Conservation (phyloP, 2,888 invertebrate species). For the Tachina lurida region DNA sequence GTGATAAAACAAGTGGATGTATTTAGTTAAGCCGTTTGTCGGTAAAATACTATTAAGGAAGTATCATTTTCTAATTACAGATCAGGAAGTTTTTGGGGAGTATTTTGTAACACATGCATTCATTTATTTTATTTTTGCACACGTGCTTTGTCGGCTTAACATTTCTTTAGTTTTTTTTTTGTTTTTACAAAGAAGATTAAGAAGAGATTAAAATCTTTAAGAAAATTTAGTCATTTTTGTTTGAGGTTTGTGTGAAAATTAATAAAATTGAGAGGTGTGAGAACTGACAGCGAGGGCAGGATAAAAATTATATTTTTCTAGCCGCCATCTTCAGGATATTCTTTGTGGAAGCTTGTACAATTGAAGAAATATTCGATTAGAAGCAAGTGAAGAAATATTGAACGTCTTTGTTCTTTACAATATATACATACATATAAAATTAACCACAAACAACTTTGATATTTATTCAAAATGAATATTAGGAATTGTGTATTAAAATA, state of each 20-base stretch:
- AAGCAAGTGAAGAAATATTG: not conserved
- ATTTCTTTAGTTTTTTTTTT: not conserved
- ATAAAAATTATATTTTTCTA: conserved; percentile 14
- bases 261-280: conserved; percentile 24
- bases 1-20: conserved; percentile 15
- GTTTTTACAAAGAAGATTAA: conserved; percentile 9
- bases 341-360: not conserved
- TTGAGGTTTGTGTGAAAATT: not conserved
- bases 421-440: too few species aligned
- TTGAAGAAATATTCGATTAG: not conserved
- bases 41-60: conserved; percentile 47
- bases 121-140: conserved; percentile 29
- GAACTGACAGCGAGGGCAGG: conserved; percentile 12
- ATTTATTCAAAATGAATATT: too few species aligned
- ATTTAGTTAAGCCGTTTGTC: conserved; percentile 37
- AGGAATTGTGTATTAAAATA: too few species aligned
- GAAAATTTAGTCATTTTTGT: conserved; percentile 43
- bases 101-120: conserved; percentile 26
- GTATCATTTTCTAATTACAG: conserved; percentile 60
- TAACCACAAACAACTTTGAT: too few species aligned
- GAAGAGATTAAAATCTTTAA: conserved; percentile 33
- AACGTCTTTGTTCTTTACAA: not conserved
- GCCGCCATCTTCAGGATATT: not conserved
- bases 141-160: conserved; percentile 64
- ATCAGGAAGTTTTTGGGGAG: conserved; percentile 55